A percentile compares a stretch with the other conserved stretches of the same genome.
phyloP scores from a whole-genome alignment of 2,888 invertebrate genomes.

The Blastobasis adustella region DNA sequence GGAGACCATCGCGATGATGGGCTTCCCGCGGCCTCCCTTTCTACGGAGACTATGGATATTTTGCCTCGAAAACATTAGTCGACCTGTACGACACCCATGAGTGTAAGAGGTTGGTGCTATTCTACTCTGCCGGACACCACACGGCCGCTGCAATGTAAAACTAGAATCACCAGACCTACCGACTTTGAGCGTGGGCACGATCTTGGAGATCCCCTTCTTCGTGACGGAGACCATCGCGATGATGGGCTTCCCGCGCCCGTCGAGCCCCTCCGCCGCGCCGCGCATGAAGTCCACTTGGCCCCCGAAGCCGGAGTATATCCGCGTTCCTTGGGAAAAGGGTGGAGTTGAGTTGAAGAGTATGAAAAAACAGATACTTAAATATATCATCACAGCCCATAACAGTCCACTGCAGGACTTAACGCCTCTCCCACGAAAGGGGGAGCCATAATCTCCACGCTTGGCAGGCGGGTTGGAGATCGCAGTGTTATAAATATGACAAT shows the following conservation, averaged over 20 bases:
- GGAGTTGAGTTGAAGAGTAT: too few species aligned
- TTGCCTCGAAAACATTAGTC: too few species aligned
- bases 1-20: constrained; percentile 93
- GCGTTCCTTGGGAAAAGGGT: constrained; percentile 55
- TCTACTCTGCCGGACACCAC: too few species aligned
- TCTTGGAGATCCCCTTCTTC: constrained; percentile 87
- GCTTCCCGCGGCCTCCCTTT: constrained; percentile 80
- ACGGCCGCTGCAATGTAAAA: not conserved
- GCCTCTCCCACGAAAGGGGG: too few species aligned
- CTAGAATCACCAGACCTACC: constrained; percentile 66
- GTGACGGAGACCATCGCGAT: constrained; percentile 90
- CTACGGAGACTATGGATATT: not conserved
- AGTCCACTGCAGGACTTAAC: too few species aligned
- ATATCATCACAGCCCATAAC: too few species aligned
- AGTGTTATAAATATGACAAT: too few species aligned
- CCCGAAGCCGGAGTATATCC: constrained; percentile 89
- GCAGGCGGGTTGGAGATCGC: too few species aligned
- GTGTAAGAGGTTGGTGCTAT: too few species aligned
- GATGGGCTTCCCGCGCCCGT: constrained; percentile 93
- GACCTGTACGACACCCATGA: too few species aligned
- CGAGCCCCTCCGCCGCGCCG: constrained; percentile 88
- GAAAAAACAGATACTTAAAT: too few species aligned
- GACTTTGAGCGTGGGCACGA: constrained; percentile 85
- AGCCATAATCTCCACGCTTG: too few species aligned
- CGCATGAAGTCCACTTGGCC: constrained; percentile 96